Base-by-base conservation (phyloP, 2,797 vertebrate genomes). In the Esox lucius region DNA sequence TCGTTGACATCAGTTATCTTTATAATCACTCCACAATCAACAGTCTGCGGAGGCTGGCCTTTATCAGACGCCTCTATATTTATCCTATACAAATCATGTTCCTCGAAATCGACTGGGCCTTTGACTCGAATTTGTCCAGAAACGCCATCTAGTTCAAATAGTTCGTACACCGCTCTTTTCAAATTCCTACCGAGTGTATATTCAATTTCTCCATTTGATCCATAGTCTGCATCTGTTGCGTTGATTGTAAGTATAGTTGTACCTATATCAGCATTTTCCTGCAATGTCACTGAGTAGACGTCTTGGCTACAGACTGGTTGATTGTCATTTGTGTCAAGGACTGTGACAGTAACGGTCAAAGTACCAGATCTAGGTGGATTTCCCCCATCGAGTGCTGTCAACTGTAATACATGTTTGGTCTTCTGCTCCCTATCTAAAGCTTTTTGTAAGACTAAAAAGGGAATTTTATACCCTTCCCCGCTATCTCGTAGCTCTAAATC, bases 311-410 rank as follows among this genome's bases (percentile, higher is more conserved):
- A 93, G 1, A 76, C 56, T 0, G 92, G 92, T 0, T 73, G 73
- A 15, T 93, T 92, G 19, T 93, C 92, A 53, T 93, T 93, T 7
- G 70, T 83, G 69, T 93, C 92, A 0, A 92, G 80, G 19, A 93
- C 82, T 0, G 1, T 80, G 0, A 93, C 66, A 0, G 79, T 88
- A 5, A 93, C 65, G 5, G 88, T 91, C 2, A 91, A 71, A 11
- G 71, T 72, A 0, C 89, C 92, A 28, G 89, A 88, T 75, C 73
- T 90, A 0, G 83, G 74, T 22, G 90, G 91, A 75, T 62, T 90
- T 7, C 91, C 92, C 0, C 91, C 92, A 1, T 93, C 92, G 2
- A 82, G 22, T 8, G 90, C 91, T 22, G 89, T 91, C 0, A 91
- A 15, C 16, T 75, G 15, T 5, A 91, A 1, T 22, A 6, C 79